A percentile compares a stretch with the other conserved stretches of the same genome.
phyloP scores from a whole-genome alignment of 2,888 invertebrate species.

The Sinelater perroti region DNA sequence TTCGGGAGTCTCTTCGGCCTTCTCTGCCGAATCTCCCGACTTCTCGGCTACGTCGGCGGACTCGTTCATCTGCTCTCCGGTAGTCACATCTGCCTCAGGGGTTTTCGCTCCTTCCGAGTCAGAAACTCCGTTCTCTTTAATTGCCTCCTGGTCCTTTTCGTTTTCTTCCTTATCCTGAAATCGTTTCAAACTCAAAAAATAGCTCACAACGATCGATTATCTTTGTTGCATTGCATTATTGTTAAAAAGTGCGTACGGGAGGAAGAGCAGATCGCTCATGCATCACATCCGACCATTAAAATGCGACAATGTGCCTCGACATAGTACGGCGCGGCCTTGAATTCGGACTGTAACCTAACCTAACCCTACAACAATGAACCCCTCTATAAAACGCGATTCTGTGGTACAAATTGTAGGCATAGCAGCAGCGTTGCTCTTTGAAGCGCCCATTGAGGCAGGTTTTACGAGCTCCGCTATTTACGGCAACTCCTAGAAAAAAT shows the following conservation, averaged over 20 bases:
- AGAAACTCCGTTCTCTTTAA: slow-evolving; percentile 57
- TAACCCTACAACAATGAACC: slow-evolving; percentile 44
- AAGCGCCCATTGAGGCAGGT: slow-evolving; percentile 7
- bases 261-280: slow-evolving; percentile 1
- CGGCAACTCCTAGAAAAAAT: too few relatives aligned
- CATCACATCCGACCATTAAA: slow-evolving; percentile 12
- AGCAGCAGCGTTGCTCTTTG: background rate
- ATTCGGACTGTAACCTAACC: slow-evolving; percentile 50
- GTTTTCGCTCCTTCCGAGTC: slow-evolving; percentile 54
- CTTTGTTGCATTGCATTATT: too few relatives aligned
- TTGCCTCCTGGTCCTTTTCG: slow-evolving; percentile 49
- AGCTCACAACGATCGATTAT: too few relatives aligned
- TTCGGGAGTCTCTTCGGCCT: slow-evolving; percentile 50
- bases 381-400: slow-evolving; percentile 29
- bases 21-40: slow-evolving; percentile 39
- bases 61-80: slow-evolving; percentile 61
- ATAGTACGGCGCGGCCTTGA: slow-evolving; percentile 43
- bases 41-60: slow-evolving; percentile 53
- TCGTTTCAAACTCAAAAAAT: too few relatives aligned
- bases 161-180: slow-evolving; percentile 58
- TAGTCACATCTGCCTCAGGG: slow-evolving; percentile 49
- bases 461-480: slow-evolving; percentile 2
- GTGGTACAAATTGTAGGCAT: slow-evolving; percentile 22
- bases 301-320: background rate
- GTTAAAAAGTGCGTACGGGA: background rate